Evolutionary conservation across 1,140 invertebrate genomes (phyloP), one percentile per base, ranked within the genome.

Genomic region (Leptestheria dahalacensis): DNA sequence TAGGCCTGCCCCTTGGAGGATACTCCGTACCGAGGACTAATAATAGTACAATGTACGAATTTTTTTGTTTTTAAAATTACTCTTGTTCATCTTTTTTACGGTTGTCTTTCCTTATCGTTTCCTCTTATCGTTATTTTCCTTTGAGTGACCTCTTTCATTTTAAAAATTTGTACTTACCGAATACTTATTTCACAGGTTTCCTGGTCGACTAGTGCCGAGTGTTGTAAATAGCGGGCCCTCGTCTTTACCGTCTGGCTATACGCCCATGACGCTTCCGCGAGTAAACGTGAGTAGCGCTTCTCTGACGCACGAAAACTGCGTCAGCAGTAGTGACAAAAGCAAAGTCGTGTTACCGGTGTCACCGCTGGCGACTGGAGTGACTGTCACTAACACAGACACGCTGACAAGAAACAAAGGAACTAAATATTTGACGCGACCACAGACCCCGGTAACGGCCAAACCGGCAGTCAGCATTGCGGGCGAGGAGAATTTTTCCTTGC

Each of bases 251-350:
- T 20, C 24, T 28, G 18, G 12, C 48, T 33, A 18, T n/a, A 15
- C 58, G 3, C 26, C 50, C 48, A 23, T 60, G 25, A 49, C 26
- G n/a, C 49, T 52, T 15, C 58, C 49, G 20, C 58, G 58, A n/a
- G 4, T 52, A 21, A 21, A 12, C 58, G 18, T 50, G 26, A 48
- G 48, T 21, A 52, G 25, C 25, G 25, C 48, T 11, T 49, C 58
- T 20, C 24, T 33, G 25, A 23, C 48, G n/a, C 26, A 47, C 2
- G 28, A 47, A 24, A 28, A 59, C 24, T 49, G 12, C 49, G 24
- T 48, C 49, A 33, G 25, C 58, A 21, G 23, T 49, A 20, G 26
- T 11, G 29, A 26, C 50, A 52, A 41, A 18, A 55, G 21, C n/a
- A 15, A 2, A 20, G 28, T 28, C 10, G 3, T 25, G 26, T 21